Percentiles rank a stretch among this genome's conserved stretches.
Evolutionary conservation across 2,113 vertebrate species (phyloP).

Genomic region (Lagopus muta): DNA sequence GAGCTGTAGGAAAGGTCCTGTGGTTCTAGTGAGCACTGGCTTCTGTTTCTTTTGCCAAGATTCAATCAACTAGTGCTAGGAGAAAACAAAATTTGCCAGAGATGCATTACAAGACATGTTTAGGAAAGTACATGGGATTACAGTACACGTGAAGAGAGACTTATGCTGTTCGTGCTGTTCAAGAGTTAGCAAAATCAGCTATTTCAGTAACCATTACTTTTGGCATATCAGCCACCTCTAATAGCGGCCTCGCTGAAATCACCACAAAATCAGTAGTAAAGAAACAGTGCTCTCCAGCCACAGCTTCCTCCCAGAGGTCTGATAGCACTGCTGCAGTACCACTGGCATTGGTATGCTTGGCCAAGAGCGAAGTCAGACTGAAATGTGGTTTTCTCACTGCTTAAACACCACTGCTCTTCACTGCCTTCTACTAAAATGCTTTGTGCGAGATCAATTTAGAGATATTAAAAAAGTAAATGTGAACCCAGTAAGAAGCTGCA

Average conservation of each 20-base stretch:
- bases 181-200: background rate
- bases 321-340: background rate
- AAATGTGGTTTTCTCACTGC: background rate
- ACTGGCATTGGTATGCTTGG: background rate
- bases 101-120: no score
- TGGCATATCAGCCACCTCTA: background rate
- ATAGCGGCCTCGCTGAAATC: background rate
- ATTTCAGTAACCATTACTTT: background rate
- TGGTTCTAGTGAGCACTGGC: background rate
- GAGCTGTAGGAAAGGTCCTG: background rate
- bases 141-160: background rate
- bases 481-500: background rate
- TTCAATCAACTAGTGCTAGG: background rate
- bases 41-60: background rate
- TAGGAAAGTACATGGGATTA: background rate
- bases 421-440: background rate
- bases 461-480: background rate
- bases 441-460: background rate
- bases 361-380: background rate
- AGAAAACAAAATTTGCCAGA: background rate
- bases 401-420: background rate
- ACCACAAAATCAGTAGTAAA: background rate
- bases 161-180: background rate
- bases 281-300: background rate
- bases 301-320: background rate